Base-by-base conservation (phyloP, 92 coral and sea anemone genomes). In the Paramuricea clavata region DNA sequence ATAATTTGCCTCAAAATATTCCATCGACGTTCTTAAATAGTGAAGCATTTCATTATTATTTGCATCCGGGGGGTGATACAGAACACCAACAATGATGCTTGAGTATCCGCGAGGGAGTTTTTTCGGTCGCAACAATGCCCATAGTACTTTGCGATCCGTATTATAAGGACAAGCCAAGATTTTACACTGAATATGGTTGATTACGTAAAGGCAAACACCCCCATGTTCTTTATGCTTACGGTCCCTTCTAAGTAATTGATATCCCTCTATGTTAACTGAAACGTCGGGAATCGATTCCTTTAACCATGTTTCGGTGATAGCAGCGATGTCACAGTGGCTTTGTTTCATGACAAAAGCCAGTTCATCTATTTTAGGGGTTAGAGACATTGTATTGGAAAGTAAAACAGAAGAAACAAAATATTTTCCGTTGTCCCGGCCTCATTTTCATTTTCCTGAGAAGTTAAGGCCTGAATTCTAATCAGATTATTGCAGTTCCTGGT, bases 11-110 rank as follows among this genome's bases (percentile, higher is more conserved):
- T 83, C 85, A 52, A 74, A 65, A 25, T 88, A 56, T 43, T 82
- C 85, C 44, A 74, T 61, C 9, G 92, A 81, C 59, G 86, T 68
- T 19, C 60, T 87, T 74, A 81, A 50, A 80, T 81, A 87, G 56
- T 87, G 69, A 47, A 47, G 82, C 87, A 83, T 47, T 50, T 83
- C 81, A 35, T 47, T 83, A 76, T 62, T 83, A 67, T 70, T 49
- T 22, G 67, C 57, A 42, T 61, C 28, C 26, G 62, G 69, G 32
- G 70, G 52, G 69, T 52, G 83, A 30, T 36, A 81, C n/a, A 60
- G 28, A 62, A 64, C 86, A 43, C 62, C 86, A 12, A 52, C 80
- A 50, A 68, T 82, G 32, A 82, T 32, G 75, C 54, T 80, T 35
- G 85, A 80, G 36, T 22, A 80, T 43, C 85, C 70, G 25, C 76